phyloP scores from a whole-genome alignment of 92 coral and sea anemone species.

The Porites divaricata region DNA sequence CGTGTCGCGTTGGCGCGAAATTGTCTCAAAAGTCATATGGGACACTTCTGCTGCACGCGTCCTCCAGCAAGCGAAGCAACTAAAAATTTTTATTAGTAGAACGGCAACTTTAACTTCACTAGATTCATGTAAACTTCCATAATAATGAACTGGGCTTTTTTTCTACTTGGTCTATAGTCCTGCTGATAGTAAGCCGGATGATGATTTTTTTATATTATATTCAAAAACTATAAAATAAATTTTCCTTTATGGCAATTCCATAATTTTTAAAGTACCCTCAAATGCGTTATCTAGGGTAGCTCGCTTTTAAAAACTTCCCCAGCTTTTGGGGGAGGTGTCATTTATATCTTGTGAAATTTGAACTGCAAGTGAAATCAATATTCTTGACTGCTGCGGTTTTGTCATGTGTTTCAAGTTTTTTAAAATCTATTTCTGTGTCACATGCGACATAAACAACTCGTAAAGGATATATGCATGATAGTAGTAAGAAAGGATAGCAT shows the following conservation, averaged over 20 bases:
- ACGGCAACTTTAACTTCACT: not conserved
- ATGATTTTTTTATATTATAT: not conserved
- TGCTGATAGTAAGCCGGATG: not conserved
- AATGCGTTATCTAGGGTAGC: not conserved
- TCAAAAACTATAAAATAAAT: not conserved
- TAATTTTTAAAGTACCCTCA: not conserved
- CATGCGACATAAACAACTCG: too few relatives aligned
- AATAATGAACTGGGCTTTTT: constrained; percentile 1
- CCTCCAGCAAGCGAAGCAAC: not conserved
- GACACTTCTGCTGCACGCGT: not conserved
- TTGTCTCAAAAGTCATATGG: constrained; percentile 14
- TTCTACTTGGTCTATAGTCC: not conserved
- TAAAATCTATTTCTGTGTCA: not conserved
- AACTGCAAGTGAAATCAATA: constrained; percentile 38
- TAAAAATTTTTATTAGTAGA: not conserved
- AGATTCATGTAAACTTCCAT: not conserved
- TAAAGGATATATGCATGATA: not conserved
- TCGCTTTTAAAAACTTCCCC: not conserved
- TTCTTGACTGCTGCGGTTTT: not conserved
- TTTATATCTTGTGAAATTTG: constrained; percentile 32
- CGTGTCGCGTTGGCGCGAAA: constrained; percentile 43
- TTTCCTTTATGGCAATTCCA: not conserved
- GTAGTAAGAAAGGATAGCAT: not conserved
- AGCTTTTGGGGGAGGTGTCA: constrained; percentile 40
- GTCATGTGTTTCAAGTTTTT: constrained; percentile 4